phyloP scores from a whole-genome alignment of 2,113 vertebrate species.

The Oreochromis spilurus region DNA sequence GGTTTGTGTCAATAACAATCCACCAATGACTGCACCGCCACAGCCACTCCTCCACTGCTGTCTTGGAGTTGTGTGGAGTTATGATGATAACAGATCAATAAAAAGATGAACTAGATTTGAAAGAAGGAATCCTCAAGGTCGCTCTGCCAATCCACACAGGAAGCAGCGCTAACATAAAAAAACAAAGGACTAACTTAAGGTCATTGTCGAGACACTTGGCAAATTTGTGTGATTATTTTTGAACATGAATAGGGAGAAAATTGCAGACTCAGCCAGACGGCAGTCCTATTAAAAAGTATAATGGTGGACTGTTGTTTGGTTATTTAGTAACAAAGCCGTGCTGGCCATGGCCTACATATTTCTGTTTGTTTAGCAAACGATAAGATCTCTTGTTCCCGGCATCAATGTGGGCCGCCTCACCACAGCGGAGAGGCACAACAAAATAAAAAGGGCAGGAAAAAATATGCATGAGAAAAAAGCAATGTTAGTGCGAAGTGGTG shows the following conservation, averaged over 20 bases:
- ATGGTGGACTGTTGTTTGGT: constrained; percentile 10
- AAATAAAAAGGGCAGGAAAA: not conserved
- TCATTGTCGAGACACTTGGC: not conserved
- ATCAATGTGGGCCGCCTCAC: not conserved
- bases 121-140: not conserved
- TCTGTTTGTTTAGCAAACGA: constrained; percentile 35
- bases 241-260: constrained; percentile 2
- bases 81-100: not conserved
- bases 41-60: not conserved
- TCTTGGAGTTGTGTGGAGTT: not conserved
- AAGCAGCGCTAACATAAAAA: not conserved
- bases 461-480: not conserved
- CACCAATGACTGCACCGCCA: not conserved
- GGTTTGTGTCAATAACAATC: not conserved
- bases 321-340: constrained; percentile 11
- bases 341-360: constrained; percentile 40
- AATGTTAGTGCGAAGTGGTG: not conserved
- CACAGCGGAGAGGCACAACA: not conserved
- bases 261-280: not conserved
- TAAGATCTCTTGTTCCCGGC: not conserved
- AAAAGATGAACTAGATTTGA: accelerated
- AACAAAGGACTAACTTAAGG: not conserved
- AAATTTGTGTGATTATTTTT: not conserved
- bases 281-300: constrained; percentile 1
- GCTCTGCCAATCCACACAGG: not conserved